Evolutionary conservation across 2,888 invertebrate species (phyloP).

Genomic region (Halictus ligatus): DNA sequence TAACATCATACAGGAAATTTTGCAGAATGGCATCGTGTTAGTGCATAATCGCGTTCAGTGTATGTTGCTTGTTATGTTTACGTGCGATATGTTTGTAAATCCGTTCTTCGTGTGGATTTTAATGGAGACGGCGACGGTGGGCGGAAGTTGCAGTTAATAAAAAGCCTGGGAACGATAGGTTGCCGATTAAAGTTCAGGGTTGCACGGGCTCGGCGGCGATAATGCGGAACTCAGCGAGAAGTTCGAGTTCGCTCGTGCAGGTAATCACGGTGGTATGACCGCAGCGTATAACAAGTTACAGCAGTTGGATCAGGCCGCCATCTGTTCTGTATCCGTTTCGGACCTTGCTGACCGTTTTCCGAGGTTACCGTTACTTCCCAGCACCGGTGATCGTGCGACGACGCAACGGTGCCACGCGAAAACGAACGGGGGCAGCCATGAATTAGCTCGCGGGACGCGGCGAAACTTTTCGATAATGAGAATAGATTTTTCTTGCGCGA

Average conservation of each 20-base stretch:
- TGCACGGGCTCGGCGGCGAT: constrained; percentile 50
- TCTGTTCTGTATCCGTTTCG: constrained; percentile 51
- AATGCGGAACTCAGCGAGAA: constrained; percentile 59
- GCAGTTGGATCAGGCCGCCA: constrained; percentile 54
- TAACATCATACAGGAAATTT: not conserved
- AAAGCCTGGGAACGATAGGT: constrained; percentile 28
- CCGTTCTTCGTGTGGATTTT: not conserved
- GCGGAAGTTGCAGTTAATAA: not conserved
- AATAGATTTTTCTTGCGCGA: not conserved
- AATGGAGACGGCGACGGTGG: not conserved
- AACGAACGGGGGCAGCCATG: not conserved
- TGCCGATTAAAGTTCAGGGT: constrained; percentile 56
- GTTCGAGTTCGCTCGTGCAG: constrained; percentile 60
- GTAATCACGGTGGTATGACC: constrained; percentile 62
- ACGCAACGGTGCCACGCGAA: not conserved
- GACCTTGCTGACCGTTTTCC: constrained; percentile 47
- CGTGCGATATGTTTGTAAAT: not conserved
- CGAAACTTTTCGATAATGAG: constrained; percentile 3
- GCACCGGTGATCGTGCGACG: not conserved
- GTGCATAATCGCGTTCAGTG: not conserved
- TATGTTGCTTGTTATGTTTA: too few relatives aligned
- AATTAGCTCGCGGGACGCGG: not conserved
- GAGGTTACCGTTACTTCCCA: constrained; percentile 43
- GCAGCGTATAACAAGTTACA: constrained; percentile 58
- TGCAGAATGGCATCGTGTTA: not conserved